Percentiles rank a stretch among this genome's conserved stretches.
Evolutionary conservation across 2,888 invertebrate species (phyloP).

Genomic region (Clanis bilineata): DNA sequence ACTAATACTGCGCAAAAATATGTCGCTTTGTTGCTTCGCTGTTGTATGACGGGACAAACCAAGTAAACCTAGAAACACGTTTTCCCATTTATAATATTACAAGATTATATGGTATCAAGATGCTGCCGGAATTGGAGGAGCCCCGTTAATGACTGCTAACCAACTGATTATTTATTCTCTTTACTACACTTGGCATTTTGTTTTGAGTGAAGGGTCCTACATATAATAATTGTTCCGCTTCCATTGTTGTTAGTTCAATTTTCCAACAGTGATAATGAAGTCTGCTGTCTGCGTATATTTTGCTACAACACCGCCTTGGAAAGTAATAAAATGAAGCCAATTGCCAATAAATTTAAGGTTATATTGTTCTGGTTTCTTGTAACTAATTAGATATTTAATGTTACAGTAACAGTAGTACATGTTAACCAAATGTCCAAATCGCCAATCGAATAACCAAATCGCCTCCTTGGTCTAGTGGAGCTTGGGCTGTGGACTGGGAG

Average conservation of each 20-base stretch:
- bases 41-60: too few species aligned
- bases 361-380: not conserved
- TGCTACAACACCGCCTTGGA: too few species aligned
- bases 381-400: not conserved
- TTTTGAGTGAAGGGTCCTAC: constrained; percentile 2
- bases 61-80: too few species aligned
- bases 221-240: not conserved
- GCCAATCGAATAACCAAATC: too few species aligned
- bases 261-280: not conserved
- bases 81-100: too few species aligned
- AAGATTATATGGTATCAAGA: not conserved
- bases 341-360: not conserved
- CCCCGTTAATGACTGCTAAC: not conserved
- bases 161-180: constrained; percentile 2
- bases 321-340: not conserved
- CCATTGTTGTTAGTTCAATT: not conserved
- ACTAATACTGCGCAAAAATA: too few species aligned
- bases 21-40: too few species aligned
- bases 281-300: not conserved
- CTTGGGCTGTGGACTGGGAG: too few species aligned
- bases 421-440: too few species aligned
- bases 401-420: not conserved
- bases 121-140: not conserved
- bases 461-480: too few species aligned
- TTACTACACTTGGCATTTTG: not conserved